Base-by-base conservation (phyloP, 2,113 vertebrate genomes). In the Bubo blakistoni region DNA sequence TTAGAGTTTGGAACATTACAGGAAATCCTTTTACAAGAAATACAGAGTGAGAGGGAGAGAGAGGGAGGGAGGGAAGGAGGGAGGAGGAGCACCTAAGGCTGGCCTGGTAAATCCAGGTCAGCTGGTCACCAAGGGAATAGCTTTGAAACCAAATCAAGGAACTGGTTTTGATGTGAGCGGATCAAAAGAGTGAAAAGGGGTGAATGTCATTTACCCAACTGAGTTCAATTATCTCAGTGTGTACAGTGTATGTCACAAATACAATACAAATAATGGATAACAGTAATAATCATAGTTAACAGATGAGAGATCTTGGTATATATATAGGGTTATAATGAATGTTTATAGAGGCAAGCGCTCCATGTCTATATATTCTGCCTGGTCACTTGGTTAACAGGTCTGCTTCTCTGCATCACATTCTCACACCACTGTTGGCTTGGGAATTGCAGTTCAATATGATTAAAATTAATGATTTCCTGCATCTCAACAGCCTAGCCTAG, bases 21-120 rank as follows among this genome's bases (percentile, higher is more conserved):
- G 58, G 66, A 85, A 96, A 83, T 87, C 83, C 21, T 92, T 96
- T 88, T 85, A 49, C 46, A 83, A 57, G 61, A 81, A 42, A 84
- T 52, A 40, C 17, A 66, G 62, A 76, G 40, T 20, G 42, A 88
- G 51, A 49, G 4, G 9, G 34, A 57, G 44, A 46, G 44, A 46
- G 44, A 17, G 44, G 18, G 44, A 46, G 44, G 8, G 44, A 36
- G 22, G 32, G 44, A 36, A 18, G 32, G 26, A 79, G 17, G 42
- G 19, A 65, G 7, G 3, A 19, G 24, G 40, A 59, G 13, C 26
- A 81, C 91, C 82, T 95, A 94, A 94, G 62, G 40, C 77, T 88
- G 76, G 54, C 59, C 84, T 94, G 71, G 72, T 87, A 96, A 97
- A 94, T 96, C 94, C 90, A 72, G 96, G 92, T 97, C 94, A 94